Evolutionary conservation across 2,888 invertebrate genomes (phyloP).

Genomic region (Agrypnus murinus): DNA sequence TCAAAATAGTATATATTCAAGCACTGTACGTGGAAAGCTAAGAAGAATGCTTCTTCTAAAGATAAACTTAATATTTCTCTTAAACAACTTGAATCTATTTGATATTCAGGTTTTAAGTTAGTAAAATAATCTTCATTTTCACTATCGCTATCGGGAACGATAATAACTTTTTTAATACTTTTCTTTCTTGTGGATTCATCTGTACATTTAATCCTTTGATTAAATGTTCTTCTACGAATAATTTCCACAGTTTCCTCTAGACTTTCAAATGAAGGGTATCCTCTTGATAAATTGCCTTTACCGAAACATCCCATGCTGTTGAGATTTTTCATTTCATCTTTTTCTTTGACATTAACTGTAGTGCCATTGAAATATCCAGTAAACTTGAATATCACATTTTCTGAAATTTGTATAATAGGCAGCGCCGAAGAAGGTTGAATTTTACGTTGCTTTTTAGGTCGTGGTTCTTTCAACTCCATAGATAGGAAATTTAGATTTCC

Average conservation of each 20-base stretch:
- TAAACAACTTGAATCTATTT: constrained; percentile 75
- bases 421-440: constrained; percentile 67
- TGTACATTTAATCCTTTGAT: constrained; percentile 75
- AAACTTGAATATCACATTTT: constrained; percentile 73
- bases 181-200: constrained; percentile 63
- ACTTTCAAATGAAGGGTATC: constrained; percentile 66
- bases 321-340: constrained; percentile 76
- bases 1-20: constrained; percentile 77
- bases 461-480: constrained; percentile 73
- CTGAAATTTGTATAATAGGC: constrained; percentile 69
- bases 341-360: constrained; percentile 77
- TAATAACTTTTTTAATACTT: constrained; percentile 71
- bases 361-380: constrained; percentile 81
- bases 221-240: constrained; percentile 77
- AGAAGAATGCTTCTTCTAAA: constrained; percentile 86
- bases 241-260: constrained; percentile 71
- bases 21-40: constrained; percentile 79
- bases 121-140: constrained; percentile 78
- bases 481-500: constrained; percentile 63
- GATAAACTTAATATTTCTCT: constrained; percentile 80
- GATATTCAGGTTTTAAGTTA: constrained; percentile 76
- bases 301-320: constrained; percentile 86
- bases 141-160: constrained; percentile 79
- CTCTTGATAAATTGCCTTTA: constrained; percentile 75
- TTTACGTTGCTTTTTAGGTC: constrained; percentile 67